phyloP scores from a whole-genome alignment of 2,888 invertebrate genomes.

The Thalpophila matura region DNA sequence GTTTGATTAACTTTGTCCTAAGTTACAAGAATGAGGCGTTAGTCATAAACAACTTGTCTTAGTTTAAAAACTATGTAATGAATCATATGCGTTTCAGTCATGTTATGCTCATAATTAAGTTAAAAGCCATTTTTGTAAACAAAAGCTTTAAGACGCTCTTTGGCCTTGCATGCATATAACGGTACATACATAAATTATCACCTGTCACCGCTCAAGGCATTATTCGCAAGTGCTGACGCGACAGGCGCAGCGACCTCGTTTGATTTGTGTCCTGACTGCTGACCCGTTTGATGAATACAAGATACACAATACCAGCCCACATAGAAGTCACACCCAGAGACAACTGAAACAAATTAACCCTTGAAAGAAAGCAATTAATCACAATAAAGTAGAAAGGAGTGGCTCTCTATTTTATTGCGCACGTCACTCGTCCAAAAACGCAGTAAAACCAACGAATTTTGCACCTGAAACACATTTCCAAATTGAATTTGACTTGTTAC shows the following conservation, averaged over 20 bases:
- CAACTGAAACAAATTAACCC: conserved; percentile 47
- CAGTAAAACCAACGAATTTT: conserved; percentile 32
- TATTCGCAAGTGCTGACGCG: conserved; percentile 61
- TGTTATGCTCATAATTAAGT: conserved; percentile 35
- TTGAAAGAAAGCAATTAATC: conserved; percentile 47
- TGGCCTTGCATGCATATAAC: conserved; percentile 27
- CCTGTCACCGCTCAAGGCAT: conserved; percentile 64
- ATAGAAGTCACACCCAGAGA: conserved; percentile 33
- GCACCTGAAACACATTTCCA: conserved; percentile 32
- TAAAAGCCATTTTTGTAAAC: conserved; percentile 36
- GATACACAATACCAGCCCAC: conserved; percentile 39
- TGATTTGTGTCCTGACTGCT: conserved; percentile 66
- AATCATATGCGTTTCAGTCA: not conserved
- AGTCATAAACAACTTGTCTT: not conserved
- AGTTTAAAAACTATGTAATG: not conserved
- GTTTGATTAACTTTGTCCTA: conserved; percentile 12
- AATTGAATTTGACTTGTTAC: conserved; percentile 41
- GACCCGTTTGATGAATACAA: conserved; percentile 60
- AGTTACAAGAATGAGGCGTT: conserved; percentile 14
- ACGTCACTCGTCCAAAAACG: conserved; percentile 32
- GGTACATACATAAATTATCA: conserved; percentile 60
- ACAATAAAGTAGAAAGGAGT: conserved; percentile 43
- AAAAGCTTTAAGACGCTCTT: conserved; percentile 39
- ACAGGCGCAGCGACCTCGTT: conserved; percentile 59
- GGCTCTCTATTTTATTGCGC: conserved; percentile 14